Conservation (phyloP, 37 sponge, comb jelly and placozoan species). For the Crambe crambe region DNA sequence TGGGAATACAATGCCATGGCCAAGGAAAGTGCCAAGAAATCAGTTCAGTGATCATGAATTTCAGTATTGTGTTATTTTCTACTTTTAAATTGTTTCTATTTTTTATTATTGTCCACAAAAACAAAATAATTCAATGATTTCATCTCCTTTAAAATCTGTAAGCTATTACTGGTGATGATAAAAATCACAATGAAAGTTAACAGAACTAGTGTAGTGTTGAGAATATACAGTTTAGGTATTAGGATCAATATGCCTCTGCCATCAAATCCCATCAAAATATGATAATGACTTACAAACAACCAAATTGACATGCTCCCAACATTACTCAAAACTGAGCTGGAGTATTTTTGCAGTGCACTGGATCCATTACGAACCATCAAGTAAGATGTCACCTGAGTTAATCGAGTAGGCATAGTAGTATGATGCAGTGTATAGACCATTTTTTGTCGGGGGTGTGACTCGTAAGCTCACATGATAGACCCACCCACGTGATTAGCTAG, state of each 20-base stretch:
- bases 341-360: background rate
- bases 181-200: background rate
- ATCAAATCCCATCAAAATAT: constrained; percentile 17
- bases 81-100: too few relatives aligned
- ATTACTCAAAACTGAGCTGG: constrained; percentile 1
- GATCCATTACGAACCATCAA: constrained; percentile 7
- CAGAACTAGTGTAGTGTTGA: background rate
- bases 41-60: too few relatives aligned
- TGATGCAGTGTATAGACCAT: too few relatives aligned
- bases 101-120: background rate
- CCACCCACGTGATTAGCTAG: too few relatives aligned
- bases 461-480: too few relatives aligned
- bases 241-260: constrained; percentile 19
- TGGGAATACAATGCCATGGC: background rate
- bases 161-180: background rate
- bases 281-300: constrained; percentile 40
- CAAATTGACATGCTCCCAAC: constrained; percentile 16
- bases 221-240: background rate
- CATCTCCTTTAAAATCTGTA: background rate
- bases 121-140: background rate
- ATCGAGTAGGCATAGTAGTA: background rate
- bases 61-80: too few relatives aligned
- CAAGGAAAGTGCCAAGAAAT: constrained; percentile 8
- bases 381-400: constrained; percentile 2
- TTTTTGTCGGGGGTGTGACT: too few relatives aligned